Conservation (phyloP, 2,113 vertebrate species). For the Bufo gargarizans region DNA sequence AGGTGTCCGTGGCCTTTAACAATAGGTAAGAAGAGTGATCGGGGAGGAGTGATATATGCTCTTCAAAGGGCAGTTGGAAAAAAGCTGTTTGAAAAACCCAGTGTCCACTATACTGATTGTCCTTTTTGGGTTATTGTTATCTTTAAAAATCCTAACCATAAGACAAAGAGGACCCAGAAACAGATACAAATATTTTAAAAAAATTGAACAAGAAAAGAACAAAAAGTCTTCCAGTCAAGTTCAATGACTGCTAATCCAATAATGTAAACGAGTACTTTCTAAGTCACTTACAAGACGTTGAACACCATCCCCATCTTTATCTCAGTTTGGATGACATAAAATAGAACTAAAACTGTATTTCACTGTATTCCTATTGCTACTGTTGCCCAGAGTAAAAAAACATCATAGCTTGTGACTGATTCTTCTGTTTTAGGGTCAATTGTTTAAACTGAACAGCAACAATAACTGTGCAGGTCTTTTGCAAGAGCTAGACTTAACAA, state of each 20-base stretch:
- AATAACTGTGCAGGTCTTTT: conserved; percentile 8
- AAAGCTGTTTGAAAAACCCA: not conserved
- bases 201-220: not conserved
- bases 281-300: not conserved
- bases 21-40: too few relatives aligned
- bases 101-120: not conserved
- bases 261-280: not conserved
- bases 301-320: not conserved
- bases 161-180: not conserved
- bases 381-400: not conserved
- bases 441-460: conserved; percentile 10
- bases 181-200: not conserved
- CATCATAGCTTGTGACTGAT: conserved; percentile 9
- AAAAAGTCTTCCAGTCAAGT: not conserved
- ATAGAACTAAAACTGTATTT: conserved; percentile 4
- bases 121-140: not conserved
- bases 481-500: not conserved
- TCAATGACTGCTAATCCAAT: not conserved
- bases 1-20: too few relatives aligned
- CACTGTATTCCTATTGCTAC: conserved; percentile 15
- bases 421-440: conserved; percentile 36
- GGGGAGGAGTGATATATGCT: too few relatives aligned
- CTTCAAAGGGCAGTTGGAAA: too few relatives aligned
- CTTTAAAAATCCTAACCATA: not conserved
- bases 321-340: not conserved